Percentiles rank a stretch among this genome's conserved stretches.
phyloP scores from a whole-genome alignment of 2,797 vertebrate species.

The Rhinichthys osculus region DNA sequence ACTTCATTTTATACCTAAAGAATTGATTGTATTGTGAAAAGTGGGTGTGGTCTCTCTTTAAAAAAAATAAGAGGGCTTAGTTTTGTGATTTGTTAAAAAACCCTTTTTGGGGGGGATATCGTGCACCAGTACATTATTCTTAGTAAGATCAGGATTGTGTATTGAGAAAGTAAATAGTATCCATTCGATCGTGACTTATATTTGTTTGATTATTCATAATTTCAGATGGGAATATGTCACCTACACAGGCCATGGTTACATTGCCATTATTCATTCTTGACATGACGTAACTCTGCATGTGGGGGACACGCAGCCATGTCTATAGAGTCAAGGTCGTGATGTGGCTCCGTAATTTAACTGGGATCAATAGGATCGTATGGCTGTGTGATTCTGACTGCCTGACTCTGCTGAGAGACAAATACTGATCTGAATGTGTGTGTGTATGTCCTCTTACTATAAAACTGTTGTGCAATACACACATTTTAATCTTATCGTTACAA shows the following conservation, averaged over 20 bases:
- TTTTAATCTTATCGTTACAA: conserved; percentile 13
- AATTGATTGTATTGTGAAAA: not conserved
- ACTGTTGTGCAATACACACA: not conserved
- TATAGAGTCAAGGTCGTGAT: conserved; percentile 47
- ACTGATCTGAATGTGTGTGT: not conserved
- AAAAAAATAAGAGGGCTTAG: not conserved
- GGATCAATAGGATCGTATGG: conserved; percentile 39
- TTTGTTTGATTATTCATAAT: conserved; percentile 4
- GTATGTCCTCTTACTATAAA: conserved; percentile 11
- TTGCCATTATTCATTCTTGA: not conserved
- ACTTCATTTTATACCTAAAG: not conserved
- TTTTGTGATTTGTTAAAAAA: not conserved
- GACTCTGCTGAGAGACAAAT: not conserved
- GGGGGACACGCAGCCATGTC: not conserved
- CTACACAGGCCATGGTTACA: not conserved
- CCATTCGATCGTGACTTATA: too few species aligned
- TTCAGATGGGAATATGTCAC: not conserved
- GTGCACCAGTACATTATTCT: not conserved
- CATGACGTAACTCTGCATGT: conserved; percentile 27
- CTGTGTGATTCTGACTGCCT: conserved; percentile 8
- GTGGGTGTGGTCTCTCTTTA: not conserved
- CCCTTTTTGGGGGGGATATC: too few species aligned
- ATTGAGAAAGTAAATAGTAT: not conserved
- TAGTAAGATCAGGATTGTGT: not conserved
- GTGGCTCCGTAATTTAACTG: conserved; percentile 33